Evolutionary conservation across 2,888 invertebrate species (phyloP), one percentile per base, ranked within the genome.

Genomic region (Drosophila borealis): DNA sequence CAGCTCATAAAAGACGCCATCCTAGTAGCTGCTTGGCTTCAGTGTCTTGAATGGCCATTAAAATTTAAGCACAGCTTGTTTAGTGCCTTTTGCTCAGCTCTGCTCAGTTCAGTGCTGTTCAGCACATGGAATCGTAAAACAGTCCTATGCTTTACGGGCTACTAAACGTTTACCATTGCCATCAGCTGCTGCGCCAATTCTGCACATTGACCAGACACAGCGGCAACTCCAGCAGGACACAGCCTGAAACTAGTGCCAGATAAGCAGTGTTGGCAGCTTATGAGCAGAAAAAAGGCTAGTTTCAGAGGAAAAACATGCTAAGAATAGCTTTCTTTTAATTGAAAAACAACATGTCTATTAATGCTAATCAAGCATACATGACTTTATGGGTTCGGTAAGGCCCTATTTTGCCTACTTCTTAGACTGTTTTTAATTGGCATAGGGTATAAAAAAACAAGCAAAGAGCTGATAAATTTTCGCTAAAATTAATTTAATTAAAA

Each of bases 1-100:
- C 88, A 83, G 88, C 85, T 83, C 88, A 82, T 82, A 82, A 82
- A 82, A 82, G 88, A 84, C 66, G 81, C 70, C 69, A 44, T 54
- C 59, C 61, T 50, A 72, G 78, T 61, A 57, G 77, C 63, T 69
- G 63, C 44, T 45, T 54, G 49, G 41, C 42, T 56, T 66, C 42
- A 41, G 48, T 70, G 62, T 71, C 81, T 83, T 78, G 74, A 83
- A 84, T 81, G 77, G 73, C 75, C 85, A 87, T 83, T 83, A 88
- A 88, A 83, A 87, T 87, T 83, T 77, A 79, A 83, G 88, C 85
- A 83, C 88, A 77, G 64, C 78, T 72, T 75, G 60, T 59, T 65
- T 46, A 57, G 73, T 73, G 53, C 53, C 44, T 33, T 42, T 54
- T 44, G 11, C 48, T 65, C 41, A 19, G 19, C 36, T 42, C n/a